Conservation (phyloP, 2,888 invertebrate genomes). For the Priocnemis perturbator region DNA sequence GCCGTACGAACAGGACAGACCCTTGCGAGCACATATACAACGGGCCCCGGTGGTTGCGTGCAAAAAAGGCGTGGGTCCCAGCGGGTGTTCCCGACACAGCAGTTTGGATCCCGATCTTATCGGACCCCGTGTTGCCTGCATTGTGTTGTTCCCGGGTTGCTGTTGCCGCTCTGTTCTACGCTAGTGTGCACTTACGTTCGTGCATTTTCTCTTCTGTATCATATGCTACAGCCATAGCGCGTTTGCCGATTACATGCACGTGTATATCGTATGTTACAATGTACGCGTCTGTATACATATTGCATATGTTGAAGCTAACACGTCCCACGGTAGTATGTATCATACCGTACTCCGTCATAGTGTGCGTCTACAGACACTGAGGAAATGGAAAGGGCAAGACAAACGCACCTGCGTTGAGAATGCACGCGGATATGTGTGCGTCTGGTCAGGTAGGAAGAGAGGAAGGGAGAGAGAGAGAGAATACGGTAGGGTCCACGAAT, state of each 20-base stretch:
- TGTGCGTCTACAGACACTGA: constrained; percentile 22
- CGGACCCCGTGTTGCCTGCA: constrained; percentile 64
- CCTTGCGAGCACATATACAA: constrained; percentile 43
- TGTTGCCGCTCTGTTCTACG: constrained; percentile 38
- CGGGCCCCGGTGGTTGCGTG: constrained; percentile 56
- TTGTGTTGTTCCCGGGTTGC: constrained; percentile 64
- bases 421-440: neutral
- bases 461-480: constrained; percentile 17
- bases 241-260: constrained; percentile 8
- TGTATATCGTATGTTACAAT: too few relatives aligned
- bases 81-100: constrained; percentile 67
- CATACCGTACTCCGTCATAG: constrained; percentile 5
- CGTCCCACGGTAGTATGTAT: neutral
- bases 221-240: neutral
- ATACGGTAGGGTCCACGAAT: constrained; percentile 52
- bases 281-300: too few relatives aligned
- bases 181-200: neutral
- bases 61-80: constrained; percentile 69
- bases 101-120: constrained; percentile 69
- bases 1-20: constrained; percentile 12
- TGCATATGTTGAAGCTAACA: too few relatives aligned
- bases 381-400: neutral
- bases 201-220: constrained; percentile 6
- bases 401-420: constrained; percentile 5
- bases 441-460: constrained; percentile 1